These are phyloP conservation scores for Odocoileus virginianus DNA, from an alignment of 2,113 vertebrate genomes.

Conservation along the genomic window DNA sequence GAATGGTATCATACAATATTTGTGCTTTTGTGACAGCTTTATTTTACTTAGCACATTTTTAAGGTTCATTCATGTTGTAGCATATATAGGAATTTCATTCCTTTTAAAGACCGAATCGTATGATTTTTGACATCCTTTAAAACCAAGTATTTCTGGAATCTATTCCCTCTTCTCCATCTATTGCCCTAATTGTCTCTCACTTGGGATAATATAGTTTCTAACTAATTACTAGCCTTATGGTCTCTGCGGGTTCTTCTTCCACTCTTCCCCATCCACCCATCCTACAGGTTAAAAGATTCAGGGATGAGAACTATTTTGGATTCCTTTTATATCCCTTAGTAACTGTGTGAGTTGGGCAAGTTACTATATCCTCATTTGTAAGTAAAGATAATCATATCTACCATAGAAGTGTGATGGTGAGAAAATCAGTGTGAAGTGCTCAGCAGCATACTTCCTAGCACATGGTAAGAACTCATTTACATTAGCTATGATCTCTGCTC, in stretches of 20 bases:
- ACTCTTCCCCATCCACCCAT: not conserved
- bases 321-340: not conserved
- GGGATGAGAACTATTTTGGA: not conserved
- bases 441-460: not conserved
- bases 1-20: not conserved
- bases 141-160: not conserved
- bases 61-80: not conserved
- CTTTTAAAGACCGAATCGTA: not conserved
- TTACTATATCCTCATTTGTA: not conserved
- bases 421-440: not conserved
- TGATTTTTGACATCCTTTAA: conserved; percentile 14
- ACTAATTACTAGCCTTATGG: not conserved
- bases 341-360: not conserved
- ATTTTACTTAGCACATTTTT: conserved; percentile 1
- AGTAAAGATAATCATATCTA: not conserved
- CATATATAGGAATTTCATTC: not conserved
- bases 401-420: not conserved
- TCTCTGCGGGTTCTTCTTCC: not conserved
- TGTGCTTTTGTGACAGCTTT: not conserved
- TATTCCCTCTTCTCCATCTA: not conserved
- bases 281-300: not conserved
- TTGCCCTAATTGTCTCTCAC: not conserved
- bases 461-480: not conserved
- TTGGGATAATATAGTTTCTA: not conserved
- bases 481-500: too few species aligned